These are phyloP conservation scores for Cairina moschata DNA, from an alignment of 2,113 vertebrate genomes.

Conservation along the genomic window DNA sequence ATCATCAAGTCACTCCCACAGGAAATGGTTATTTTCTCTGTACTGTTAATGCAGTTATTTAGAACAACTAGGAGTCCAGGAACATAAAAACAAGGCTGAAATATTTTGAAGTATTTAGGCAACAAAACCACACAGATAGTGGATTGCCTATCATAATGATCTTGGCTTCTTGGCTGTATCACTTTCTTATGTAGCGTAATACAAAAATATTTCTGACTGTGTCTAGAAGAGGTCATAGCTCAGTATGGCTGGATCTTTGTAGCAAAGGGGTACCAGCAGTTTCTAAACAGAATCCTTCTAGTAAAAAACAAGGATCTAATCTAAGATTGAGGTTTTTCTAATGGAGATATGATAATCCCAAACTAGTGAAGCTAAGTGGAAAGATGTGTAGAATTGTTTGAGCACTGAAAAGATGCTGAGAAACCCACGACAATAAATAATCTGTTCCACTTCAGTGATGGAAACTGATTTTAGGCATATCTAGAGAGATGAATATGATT, in stretches of 20 bases:
- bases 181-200: background rate
- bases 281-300: background rate
- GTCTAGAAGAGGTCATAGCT: background rate
- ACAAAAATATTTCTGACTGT: background rate
- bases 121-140: background rate
- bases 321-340: background rate
- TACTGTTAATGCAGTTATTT: background rate
- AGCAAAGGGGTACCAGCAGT: background rate
- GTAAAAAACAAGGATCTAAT: background rate
- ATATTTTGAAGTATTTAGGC: background rate
- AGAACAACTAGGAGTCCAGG: background rate
- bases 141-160: background rate
- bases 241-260: background rate
- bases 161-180: background rate
- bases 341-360: background rate
- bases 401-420: background rate
- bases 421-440: constrained; percentile 37
- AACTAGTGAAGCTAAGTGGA: background rate
- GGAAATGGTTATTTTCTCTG: background rate
- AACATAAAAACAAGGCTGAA: background rate
- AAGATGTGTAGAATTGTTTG: background rate
- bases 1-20: background rate
- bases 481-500: background rate
- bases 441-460: constrained; percentile 44
- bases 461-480: constrained; percentile 29